Evolutionary conservation across 2,113 vertebrate species (phyloP).

Genomic region (Gobius niger): DNA sequence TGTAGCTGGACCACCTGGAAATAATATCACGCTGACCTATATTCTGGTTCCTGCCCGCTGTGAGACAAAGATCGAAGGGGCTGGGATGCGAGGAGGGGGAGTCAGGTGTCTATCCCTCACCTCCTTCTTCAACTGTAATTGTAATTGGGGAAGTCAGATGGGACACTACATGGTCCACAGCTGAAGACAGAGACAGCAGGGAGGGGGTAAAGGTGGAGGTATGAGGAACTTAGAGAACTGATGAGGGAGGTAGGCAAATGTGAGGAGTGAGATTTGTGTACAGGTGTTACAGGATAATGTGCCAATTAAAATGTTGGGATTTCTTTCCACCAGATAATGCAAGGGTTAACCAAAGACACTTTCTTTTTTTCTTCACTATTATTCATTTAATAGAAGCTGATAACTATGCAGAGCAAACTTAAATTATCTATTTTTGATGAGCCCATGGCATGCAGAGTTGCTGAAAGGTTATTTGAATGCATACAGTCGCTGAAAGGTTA

Average conservation of each 20-base stretch:
- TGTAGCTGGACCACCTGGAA: conserved; percentile 22
- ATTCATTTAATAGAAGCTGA: not conserved
- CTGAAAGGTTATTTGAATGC: too few relatives aligned
- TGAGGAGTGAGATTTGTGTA: conserved; percentile 44
- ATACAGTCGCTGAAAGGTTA: not conserved
- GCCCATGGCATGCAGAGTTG: not conserved
- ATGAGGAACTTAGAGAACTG: conserved; percentile 34
- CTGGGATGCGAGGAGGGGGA: conserved; percentile 53
- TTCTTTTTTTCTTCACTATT: not conserved
- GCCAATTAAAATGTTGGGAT: not conserved
- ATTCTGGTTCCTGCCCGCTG: conserved; percentile 36
- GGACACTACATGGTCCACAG: conserved; percentile 52
- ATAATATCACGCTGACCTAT: conserved; percentile 55
- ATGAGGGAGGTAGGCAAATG: conserved; percentile 18
- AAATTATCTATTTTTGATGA: not conserved
- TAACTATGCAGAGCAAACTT: not conserved
- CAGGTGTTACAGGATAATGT: not conserved
- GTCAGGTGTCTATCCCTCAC: conserved; percentile 70
- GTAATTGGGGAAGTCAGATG: conserved; percentile 75
- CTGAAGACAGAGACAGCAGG: conserved; percentile 50
- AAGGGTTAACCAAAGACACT: not conserved
- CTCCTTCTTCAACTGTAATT: conserved; percentile 54
- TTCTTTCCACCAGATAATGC: not conserved
- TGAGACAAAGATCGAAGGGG: conserved; percentile 16
- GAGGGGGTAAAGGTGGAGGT: conserved; percentile 42